A percentile compares a stretch with the other conserved stretches of the same genome.
Evolutionary conservation across 53 echinoderm and acorn worm species (phyloP).

Genomic region (Echinarachnius parma): DNA sequence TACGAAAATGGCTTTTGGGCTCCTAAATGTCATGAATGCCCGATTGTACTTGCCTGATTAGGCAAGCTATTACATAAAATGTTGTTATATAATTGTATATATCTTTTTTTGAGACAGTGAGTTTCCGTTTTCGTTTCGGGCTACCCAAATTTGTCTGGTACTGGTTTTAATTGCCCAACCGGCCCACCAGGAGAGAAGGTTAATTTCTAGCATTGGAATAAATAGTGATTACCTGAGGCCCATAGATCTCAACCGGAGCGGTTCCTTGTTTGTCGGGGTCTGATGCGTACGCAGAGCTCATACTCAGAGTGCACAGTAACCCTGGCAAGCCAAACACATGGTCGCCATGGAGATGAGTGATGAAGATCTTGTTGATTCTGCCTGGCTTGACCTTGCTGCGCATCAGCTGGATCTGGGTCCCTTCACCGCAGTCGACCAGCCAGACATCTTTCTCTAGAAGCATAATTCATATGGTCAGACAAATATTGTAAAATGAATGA

Average conservation of each 20-base stretch:
- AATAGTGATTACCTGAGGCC: slow-evolving; percentile 61
- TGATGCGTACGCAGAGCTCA: slow-evolving; percentile 29
- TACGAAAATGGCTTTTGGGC: too few species aligned
- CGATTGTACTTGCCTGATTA: too few species aligned
- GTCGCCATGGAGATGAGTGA: slow-evolving; percentile 85
- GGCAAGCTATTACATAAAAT: too few species aligned
- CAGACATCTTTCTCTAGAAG: slow-evolving; percentile 60
- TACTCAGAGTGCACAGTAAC: slow-evolving; percentile 68
- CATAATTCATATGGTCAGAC: neutral
- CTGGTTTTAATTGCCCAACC: too few species aligned
- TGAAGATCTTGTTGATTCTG: slow-evolving; percentile 70
- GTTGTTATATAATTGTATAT: too few species aligned
- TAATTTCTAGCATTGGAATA: too few species aligned
- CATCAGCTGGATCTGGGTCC: slow-evolving; percentile 78
- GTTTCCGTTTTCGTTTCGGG: too few species aligned
- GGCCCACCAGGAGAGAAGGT: too few species aligned
- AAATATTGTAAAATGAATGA: neutral
- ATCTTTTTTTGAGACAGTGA: too few species aligned
- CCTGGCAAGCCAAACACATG: slow-evolving; percentile 78
- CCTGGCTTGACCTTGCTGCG: slow-evolving; percentile 57
- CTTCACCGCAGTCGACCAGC: slow-evolving; percentile 86
- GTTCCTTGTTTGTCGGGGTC: slow-evolving; percentile 39
- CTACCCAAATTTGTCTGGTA: too few species aligned
- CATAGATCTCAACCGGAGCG: slow-evolving; percentile 59
- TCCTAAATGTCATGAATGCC: too few species aligned